Base-by-base conservation (phyloP, 2,888 invertebrate genomes). In the Scrobipalpa atriplicella region DNA sequence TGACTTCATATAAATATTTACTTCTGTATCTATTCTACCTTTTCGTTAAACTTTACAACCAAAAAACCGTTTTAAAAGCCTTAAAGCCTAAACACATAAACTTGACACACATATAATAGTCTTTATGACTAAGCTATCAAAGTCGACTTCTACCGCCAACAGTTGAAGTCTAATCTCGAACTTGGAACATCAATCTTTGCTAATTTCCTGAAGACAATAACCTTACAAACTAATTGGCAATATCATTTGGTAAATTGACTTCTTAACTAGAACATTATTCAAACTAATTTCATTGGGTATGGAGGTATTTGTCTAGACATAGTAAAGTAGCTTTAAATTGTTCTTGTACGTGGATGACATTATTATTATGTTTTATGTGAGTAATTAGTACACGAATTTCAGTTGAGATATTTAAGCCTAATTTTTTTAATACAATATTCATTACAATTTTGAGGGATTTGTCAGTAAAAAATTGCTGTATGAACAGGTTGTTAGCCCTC, bases 181-280 rank as follows among this genome's bases (percentile, higher is more conserved):
- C 54, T 64, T 64, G 13, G 39, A 41, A 47, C 63, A 63, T 64
- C 54, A 38, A 52, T 64, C 63, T 64, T 10, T 9, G 16, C 11
- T 47, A 62, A 62, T 51, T 19, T 54, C 58, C 29, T 58, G 38
- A 10, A 54, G 64, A 64, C 64, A 64, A 54, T 64, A 39, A 58
- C 36, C 65, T 60, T 11, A 60, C 13, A 13, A 38, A 47, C 18
- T 65, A 65, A 65, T 65, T 65, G 65, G 60, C 43, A 60, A 65
- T 65, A 65, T 65, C 60, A 65, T 65, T 60, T 65, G 36, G 65
- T 19, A 65, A 65, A 65, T 65, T 47, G 47, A 60, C 47, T 65
- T 58, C 39, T 43, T 47, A 65, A 65, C 47, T 62, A 16, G 21
- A 47, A 47, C 51, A 29, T 47, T 62, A 47, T 29, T 47, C 43